These are phyloP conservation scores for Druon quercuslanigerum DNA, from an alignment of 1,140 invertebrate genomes.

Conservation along the genomic window DNA sequence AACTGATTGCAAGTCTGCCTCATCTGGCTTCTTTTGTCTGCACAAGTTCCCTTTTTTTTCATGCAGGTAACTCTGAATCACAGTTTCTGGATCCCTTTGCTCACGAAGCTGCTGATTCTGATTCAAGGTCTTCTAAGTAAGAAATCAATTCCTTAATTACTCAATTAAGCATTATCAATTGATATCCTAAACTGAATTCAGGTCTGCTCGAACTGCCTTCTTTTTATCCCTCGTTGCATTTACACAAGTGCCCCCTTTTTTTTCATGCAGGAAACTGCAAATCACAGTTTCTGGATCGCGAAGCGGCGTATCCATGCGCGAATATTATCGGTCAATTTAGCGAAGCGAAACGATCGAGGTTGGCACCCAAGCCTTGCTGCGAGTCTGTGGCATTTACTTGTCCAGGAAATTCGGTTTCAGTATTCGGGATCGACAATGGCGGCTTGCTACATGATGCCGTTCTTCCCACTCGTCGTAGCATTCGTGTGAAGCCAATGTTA, in stretches of 20 bases:
- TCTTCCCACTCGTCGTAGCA: neutral
- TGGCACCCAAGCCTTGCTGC: slow-evolving; percentile 18
- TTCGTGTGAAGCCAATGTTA: slow-evolving; percentile 20
- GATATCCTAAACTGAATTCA: no score
- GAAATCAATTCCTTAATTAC: no score
- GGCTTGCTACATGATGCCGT: neutral
- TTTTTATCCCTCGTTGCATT: no score
- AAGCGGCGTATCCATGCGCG: slow-evolving; percentile 17
- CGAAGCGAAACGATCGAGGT: slow-evolving; percentile 21
- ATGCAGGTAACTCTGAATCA: neutral
- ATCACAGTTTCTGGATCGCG: neutral
- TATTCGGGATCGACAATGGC: slow-evolving; percentile 16
- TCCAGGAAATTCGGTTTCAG: slow-evolving; percentile 14
- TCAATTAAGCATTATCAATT: no score
- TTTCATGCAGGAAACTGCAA: neutral
- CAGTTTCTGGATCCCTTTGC: no score
- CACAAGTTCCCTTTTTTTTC: neutral
- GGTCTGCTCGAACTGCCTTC: neutral
- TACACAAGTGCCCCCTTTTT: neutral
- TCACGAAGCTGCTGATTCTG: no score
- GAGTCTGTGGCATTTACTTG: slow-evolving; percentile 14
- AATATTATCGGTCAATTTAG: slow-evolving; percentile 21
- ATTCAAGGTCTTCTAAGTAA: no score
- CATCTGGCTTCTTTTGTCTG: neutral
- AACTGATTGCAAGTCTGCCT: neutral